Conservation (phyloP, 2,888 invertebrate genomes). For the Agapetus fuscipes region DNA sequence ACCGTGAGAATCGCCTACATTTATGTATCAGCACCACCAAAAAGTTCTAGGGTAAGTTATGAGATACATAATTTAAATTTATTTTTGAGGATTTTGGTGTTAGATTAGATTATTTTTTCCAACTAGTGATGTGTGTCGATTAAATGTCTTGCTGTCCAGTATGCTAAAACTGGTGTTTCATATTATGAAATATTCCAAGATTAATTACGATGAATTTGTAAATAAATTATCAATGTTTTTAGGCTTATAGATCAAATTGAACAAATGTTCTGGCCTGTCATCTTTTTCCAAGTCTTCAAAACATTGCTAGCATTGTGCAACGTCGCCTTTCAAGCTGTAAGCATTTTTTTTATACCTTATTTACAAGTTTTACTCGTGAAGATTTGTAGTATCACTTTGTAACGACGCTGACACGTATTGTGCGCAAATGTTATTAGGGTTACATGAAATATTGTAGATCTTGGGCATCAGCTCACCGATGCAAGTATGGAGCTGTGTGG, state of each 20-base stretch:
- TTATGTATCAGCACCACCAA: not conserved
- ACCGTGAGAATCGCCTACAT: too few species aligned
- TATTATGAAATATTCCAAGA: too few species aligned
- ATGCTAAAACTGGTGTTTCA: too few species aligned
- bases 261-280: slow-evolving; percentile 1
- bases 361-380: too few species aligned
- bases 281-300: slow-evolving; percentile 1
- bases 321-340: slow-evolving; percentile 1
- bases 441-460: slow-evolving; percentile 1
- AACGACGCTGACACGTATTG: too few species aligned
- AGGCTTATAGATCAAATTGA: not conserved
- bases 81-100: too few species aligned
- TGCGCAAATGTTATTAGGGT: slow-evolving; percentile 10
- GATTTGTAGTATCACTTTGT: too few species aligned
- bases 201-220: too few species aligned
- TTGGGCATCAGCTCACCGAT: not conserved
- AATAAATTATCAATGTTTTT: not conserved
- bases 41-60: not conserved
- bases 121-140: too few species aligned
- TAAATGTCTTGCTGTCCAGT: too few species aligned
- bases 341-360: not conserved
- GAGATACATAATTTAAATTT: not conserved
- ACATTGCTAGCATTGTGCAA: slow-evolving; percentile 3
- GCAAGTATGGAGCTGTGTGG: slow-evolving; percentile 1
- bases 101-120: too few species aligned